A percentile compares a stretch with the other conserved stretches of the same genome.
These are phyloP conservation scores for Momotus momota DNA, from an alignment of 2,797 vertebrate species.

Conservation along the genomic window DNA sequence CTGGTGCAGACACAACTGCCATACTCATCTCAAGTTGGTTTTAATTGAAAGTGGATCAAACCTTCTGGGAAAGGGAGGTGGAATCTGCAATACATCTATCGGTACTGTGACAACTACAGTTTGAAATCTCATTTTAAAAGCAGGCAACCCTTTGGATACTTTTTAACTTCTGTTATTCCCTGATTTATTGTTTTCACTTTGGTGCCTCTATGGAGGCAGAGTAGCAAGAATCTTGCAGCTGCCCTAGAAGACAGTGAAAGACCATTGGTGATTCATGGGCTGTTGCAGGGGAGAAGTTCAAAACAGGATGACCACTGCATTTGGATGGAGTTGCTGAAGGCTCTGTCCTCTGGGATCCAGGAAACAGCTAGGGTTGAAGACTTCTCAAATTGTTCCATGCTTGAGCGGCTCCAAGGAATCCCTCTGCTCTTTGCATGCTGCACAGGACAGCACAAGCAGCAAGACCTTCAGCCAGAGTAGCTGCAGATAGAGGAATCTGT, in stretches of 20 bases:
- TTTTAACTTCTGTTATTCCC: neutral
- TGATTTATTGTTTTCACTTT: neutral
- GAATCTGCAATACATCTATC: neutral
- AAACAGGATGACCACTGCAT: neutral
- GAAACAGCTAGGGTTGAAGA: neutral
- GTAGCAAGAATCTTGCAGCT: neutral
- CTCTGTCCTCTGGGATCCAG: neutral
- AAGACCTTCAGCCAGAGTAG: neutral
- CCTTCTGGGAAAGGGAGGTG: neutral
- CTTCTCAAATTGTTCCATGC: neutral
- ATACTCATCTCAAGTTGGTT: neutral
- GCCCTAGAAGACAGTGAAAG: no score
- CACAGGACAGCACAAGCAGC: neutral
- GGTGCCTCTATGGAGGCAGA: fast-evolving
- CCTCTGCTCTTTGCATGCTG: neutral
- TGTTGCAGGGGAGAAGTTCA: neutral
- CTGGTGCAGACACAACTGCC: neutral
- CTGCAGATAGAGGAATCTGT: neutral
- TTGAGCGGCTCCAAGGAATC: neutral
- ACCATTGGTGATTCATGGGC: neutral
- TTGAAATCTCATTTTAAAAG: neutral
- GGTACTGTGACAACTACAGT: neutral
- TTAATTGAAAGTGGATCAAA: neutral
- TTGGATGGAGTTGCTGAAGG: neutral
- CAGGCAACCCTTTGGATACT: neutral